A percentile compares a stretch with the other conserved stretches of the same genome.
phyloP scores from a whole-genome alignment of 2,888 invertebrate species.

The Phasia obesa region DNA sequence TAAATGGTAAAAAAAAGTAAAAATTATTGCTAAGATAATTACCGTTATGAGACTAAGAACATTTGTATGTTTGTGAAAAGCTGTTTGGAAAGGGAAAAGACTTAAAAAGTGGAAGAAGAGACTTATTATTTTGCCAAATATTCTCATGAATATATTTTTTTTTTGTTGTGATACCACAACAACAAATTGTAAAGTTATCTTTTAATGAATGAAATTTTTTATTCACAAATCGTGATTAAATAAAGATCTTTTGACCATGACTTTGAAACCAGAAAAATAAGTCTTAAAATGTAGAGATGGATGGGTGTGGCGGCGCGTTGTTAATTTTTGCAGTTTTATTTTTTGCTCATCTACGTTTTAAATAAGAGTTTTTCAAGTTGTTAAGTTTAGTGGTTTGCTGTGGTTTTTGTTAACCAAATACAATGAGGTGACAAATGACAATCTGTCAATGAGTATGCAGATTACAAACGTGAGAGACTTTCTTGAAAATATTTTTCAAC shows the following conservation, averaged over 20 bases:
- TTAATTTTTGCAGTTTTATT: constrained; percentile 30
- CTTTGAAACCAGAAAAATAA: constrained; percentile 54
- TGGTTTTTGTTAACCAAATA: constrained; percentile 40
- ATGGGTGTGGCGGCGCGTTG: constrained; percentile 45
- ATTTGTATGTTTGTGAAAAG: too few relatives aligned
- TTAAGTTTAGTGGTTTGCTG: constrained; percentile 24
- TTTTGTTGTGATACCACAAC: neutral
- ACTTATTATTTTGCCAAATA: constrained; percentile 33
- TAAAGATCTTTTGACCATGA: constrained; percentile 55
- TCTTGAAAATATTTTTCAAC: neutral
- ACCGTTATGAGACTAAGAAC: neutral
- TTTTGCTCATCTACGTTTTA: constrained; percentile 10
- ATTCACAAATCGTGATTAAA: constrained; percentile 46
- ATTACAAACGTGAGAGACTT: constrained; percentile 53
- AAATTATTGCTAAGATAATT: too few relatives aligned
- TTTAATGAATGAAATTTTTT: constrained; percentile 67
- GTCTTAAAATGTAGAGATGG: constrained; percentile 18
- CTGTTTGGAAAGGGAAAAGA: too few relatives aligned
- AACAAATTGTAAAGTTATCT: constrained; percentile 29
- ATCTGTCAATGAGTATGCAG: constrained; percentile 53
- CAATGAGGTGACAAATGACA: constrained; percentile 66
- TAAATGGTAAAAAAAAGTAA: constrained; percentile 2
- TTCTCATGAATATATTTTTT: constrained; percentile 31
- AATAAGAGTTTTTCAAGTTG: constrained; percentile 53
- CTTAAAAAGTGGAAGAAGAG: too few relatives aligned